phyloP scores from a whole-genome alignment of 2,888 invertebrate species.

The Elegia similella region DNA sequence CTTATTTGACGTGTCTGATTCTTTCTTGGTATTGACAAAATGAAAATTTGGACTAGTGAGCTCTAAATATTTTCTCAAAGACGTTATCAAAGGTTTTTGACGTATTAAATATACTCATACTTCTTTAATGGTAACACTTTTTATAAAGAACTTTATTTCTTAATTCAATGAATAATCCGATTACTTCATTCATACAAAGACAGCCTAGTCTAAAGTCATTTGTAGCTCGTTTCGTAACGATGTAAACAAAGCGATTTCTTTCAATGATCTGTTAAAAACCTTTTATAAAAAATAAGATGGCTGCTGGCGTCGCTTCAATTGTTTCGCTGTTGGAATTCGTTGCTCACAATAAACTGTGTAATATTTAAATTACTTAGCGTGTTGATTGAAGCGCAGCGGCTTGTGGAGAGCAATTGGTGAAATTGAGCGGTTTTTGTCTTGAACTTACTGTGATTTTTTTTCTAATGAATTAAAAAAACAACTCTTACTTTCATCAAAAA shows the following conservation, averaged over 20 bases:
- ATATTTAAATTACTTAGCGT: constrained; percentile 15
- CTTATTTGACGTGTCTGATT: not conserved
- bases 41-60: no score
- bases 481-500: no score
- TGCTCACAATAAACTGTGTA: not conserved
- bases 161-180: not conserved
- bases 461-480: no score
- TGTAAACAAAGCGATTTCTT: constrained; percentile 4
- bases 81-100: no score
- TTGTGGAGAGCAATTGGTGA: constrained; percentile 2
- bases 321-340: not conserved
- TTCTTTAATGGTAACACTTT: no score
- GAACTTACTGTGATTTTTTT: not conserved
- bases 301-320: constrained; percentile 1
- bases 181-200: constrained; percentile 2
- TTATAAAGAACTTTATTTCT: no score
- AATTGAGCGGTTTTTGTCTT: constrained; percentile 4
- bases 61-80: no score
- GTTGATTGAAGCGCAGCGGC: not conserved
- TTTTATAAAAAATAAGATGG: constrained; percentile 7
- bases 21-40: not conserved
- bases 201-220: constrained; percentile 5
- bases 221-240: constrained; percentile 6
- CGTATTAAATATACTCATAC: no score
- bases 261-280: constrained; percentile 3